phyloP scores from a whole-genome alignment of 2,888 invertebrate genomes.

The Tipula unca region DNA sequence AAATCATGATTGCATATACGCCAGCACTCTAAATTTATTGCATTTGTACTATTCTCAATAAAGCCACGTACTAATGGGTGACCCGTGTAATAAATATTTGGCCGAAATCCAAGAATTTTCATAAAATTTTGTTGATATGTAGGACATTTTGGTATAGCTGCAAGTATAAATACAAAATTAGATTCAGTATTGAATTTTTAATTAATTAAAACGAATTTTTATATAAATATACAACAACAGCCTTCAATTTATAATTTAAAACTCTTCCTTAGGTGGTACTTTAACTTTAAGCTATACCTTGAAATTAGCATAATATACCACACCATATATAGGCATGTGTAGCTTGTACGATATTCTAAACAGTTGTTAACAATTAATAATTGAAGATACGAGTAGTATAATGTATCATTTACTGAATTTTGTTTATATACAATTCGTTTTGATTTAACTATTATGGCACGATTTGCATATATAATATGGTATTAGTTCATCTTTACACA shows the following conservation, averaged over 20 bases:
- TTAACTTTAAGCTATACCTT: not conserved
- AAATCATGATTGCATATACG: conserved; percentile 35
- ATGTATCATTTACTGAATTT: not conserved
- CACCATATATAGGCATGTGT: not conserved
- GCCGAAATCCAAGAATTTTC: conserved; percentile 40
- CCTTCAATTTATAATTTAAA: not conserved
- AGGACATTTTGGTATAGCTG: conserved; percentile 32
- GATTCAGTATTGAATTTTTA: not conserved
- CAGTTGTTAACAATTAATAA: too few species aligned
- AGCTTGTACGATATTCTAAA: too few species aligned
- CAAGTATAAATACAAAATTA: not conserved
- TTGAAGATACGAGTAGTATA: too few species aligned
- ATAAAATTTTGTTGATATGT: conserved; percentile 39
- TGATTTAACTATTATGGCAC: not conserved
- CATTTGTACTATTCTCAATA: conserved; percentile 21
- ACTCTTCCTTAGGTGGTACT: not conserved
- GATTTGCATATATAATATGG: not conserved
- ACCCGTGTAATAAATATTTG: conserved; percentile 25
- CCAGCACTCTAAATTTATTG: conserved; percentile 34
- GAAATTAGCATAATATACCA: not conserved
- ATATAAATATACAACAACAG: not conserved
- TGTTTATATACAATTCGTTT: not conserved
- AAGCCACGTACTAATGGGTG: not conserved
- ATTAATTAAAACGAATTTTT: not conserved
- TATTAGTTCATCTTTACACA: not conserved